A percentile compares a stretch with the other conserved stretches of the same genome.
phyloP scores from a whole-genome alignment of 2,888 invertebrate genomes.

The Polyploca ridens region DNA sequence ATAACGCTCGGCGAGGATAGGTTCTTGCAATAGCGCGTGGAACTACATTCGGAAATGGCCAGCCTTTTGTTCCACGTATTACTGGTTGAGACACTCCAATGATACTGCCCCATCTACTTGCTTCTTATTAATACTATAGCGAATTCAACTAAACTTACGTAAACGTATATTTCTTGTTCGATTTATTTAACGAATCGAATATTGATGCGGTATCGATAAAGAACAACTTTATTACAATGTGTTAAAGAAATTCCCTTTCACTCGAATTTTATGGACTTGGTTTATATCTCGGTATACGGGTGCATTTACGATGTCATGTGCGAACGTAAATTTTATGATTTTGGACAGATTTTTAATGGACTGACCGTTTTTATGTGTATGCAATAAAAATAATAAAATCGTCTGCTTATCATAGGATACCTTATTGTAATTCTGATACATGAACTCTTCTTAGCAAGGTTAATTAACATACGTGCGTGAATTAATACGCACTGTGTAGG shows the following conservation, averaged over 20 bases:
- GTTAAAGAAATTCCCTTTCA: conserved; percentile 59
- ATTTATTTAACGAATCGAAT: conserved; percentile 4
- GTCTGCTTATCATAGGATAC: not conserved
- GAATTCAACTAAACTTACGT: not conserved
- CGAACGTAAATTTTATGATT: conserved; percentile 74
- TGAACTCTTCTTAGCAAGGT: conserved; percentile 34
- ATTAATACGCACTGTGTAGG: conserved; percentile 37
- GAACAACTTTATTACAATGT: conserved; percentile 48
- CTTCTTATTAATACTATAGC: not conserved
- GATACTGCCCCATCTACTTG: not conserved
- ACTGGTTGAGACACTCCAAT: conserved; percentile 2
- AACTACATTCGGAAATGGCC: conserved; percentile 52
- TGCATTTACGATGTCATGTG: conserved; percentile 74
- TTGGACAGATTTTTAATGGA: conserved; percentile 67
- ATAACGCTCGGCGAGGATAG: conserved; percentile 35
- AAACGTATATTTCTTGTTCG: conserved; percentile 9
- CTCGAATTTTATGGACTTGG: conserved; percentile 61
- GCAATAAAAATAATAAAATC: conserved; percentile 47
- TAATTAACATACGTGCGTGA: conserved; percentile 41
- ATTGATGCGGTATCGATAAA: conserved; percentile 38
- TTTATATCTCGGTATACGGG: conserved; percentile 59
- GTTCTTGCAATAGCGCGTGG: conserved; percentile 49
- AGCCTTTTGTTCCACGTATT: conserved; percentile 38
- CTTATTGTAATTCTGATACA: not conserved
- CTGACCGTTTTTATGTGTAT: conserved; percentile 57